Percentiles rank a stretch among this genome's conserved stretches.
These are phyloP conservation scores for Pantala flavescens DNA, from an alignment of 1,140 invertebrate species.

Conservation along the genomic window DNA sequence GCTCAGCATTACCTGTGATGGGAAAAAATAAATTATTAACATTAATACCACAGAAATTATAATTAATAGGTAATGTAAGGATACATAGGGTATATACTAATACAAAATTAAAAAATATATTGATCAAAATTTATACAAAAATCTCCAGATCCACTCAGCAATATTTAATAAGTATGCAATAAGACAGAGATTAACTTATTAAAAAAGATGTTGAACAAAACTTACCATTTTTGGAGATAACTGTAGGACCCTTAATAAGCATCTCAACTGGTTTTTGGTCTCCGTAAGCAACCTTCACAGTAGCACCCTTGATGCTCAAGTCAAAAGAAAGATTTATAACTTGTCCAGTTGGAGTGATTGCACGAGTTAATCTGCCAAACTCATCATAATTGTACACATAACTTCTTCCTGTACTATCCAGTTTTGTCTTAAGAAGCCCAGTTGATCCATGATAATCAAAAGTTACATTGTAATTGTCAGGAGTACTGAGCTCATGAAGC, in stretches of 20 bases:
- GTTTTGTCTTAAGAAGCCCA: slow-evolving; percentile 75
- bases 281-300: slow-evolving; percentile 73
- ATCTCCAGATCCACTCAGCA: too few relatives aligned
- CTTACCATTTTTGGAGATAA: slow-evolving; percentile 57
- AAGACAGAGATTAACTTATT: too few relatives aligned
- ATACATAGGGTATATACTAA: too few relatives aligned
- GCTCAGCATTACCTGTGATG: slow-evolving; percentile 55
- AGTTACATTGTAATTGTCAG: slow-evolving; percentile 83
- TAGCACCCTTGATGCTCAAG: slow-evolving; percentile 75
- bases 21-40: slow-evolving; percentile 4
- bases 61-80: slow-evolving; percentile 55
- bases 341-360: slow-evolving; percentile 85
- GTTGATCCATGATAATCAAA: slow-evolving; percentile 87
- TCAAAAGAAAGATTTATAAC: slow-evolving; percentile 77
- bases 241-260: slow-evolving; percentile 76
- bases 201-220: too few relatives aligned
- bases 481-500: slow-evolving; percentile 76
- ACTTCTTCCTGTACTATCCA: slow-evolving; percentile 80
- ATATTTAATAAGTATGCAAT: too few relatives aligned
- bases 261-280: slow-evolving; percentile 69
- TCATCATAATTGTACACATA: slow-evolving; percentile 94
- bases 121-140: too few relatives aligned
- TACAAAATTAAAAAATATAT: too few relatives aligned
- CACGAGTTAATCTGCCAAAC: slow-evolving; percentile 79
- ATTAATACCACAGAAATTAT: background rate